Percentiles rank a stretch among this genome's conserved stretches.
phyloP scores from a whole-genome alignment of 2,113 vertebrate genomes.

The Hassar affinis region DNA sequence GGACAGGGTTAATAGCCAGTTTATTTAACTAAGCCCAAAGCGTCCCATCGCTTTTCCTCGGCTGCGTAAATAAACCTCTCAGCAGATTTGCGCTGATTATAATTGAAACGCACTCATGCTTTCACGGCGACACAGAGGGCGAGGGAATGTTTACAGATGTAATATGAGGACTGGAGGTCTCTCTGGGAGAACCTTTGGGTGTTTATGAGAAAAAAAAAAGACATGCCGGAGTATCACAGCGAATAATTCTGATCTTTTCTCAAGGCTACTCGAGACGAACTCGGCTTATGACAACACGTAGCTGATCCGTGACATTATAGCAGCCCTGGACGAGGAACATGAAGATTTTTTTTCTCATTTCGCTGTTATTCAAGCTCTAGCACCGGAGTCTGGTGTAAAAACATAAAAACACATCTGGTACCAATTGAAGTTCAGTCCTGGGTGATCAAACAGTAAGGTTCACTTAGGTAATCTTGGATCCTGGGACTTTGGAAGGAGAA shows the following conservation, averaged over 20 bases:
- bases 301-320: conserved; percentile 33
- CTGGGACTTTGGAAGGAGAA: conserved; percentile 24
- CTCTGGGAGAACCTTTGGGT: conserved; percentile 27
- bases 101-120: conserved; percentile 38
- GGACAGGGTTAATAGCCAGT: conserved; percentile 51
- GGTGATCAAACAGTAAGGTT: conserved; percentile 37
- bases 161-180: conserved; percentile 31
- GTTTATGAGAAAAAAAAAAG: conserved; percentile 33
- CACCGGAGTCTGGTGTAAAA: conserved; percentile 15
- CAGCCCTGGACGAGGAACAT: conserved; percentile 15
- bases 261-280: neutral
- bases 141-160: conserved; percentile 44
- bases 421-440: conserved; percentile 31
- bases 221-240: neutral
- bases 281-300: conserved; percentile 12
- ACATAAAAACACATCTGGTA: conserved; percentile 43
- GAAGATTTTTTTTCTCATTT: neutral
- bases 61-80: conserved; percentile 49
- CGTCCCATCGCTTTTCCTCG: conserved; percentile 43
- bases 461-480: conserved; percentile 45
- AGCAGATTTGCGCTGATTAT: conserved; percentile 41
- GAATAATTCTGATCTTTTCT: conserved; percentile 11
- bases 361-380: conserved; percentile 25
- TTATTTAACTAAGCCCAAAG: conserved; percentile 53
- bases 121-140: conserved; percentile 13